These are phyloP conservation scores for Panurus biarmicus DNA, from an alignment of 2,113 vertebrate genomes.

Conservation along the genomic window DNA sequence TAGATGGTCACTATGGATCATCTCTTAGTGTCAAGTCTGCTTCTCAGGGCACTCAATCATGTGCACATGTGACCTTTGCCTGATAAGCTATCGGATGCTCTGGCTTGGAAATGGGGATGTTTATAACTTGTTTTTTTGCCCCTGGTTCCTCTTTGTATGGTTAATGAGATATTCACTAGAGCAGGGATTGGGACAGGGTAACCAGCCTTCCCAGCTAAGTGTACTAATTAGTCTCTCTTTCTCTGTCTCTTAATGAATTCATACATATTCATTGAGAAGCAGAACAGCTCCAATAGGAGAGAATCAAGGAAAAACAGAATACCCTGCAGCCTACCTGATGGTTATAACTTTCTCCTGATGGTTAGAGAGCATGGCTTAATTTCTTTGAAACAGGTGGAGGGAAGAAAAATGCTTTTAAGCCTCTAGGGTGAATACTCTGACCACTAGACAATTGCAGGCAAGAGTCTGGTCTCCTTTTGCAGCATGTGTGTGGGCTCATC, in stretches of 20 bases:
- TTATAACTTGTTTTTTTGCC: background rate
- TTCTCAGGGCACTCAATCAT: background rate
- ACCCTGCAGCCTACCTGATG: background rate
- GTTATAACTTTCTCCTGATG: background rate
- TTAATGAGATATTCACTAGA: conserved; percentile 4
- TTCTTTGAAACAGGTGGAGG: background rate
- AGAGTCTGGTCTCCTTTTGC: background rate
- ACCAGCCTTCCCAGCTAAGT: background rate
- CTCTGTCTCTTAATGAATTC: background rate
- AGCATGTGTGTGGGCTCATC: background rate
- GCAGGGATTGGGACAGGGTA: background rate
- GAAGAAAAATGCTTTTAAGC: background rate
- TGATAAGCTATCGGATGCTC: background rate
- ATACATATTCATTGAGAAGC: conserved; percentile 11
- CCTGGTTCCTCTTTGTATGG: background rate
- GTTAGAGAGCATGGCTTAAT: background rate
- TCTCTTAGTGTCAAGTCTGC: background rate
- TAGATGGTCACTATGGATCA: background rate
- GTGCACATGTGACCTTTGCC: background rate
- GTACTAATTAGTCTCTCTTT: conserved; percentile 9
- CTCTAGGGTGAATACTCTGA: background rate
- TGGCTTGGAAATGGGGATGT: background rate
- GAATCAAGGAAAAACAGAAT: background rate
- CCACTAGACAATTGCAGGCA: background rate
- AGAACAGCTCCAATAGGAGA: background rate